Conservation (phyloP, 30 jellyfish, hydroid and myxozoan genomes). For the Hydractinia echinata region DNA sequence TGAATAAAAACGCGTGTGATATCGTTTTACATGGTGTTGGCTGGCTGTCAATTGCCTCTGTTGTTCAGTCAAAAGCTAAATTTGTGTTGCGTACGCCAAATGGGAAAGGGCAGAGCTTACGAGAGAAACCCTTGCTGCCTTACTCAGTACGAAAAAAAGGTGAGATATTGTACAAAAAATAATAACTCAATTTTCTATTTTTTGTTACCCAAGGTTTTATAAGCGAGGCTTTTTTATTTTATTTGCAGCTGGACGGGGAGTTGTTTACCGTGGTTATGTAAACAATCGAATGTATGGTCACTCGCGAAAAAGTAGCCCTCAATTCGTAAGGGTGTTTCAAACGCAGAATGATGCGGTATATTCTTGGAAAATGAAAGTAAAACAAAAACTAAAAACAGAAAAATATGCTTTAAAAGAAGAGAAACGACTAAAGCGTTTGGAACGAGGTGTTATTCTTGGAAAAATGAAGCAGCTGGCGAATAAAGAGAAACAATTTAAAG, state of each 20-base stretch:
- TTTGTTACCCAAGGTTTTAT: constrained; percentile 14
- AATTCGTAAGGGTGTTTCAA: constrained; percentile 49
- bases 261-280: constrained; percentile 47
- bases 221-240: neutral
- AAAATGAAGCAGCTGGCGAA: constrained; percentile 44
- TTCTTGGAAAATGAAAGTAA: constrained; percentile 55
- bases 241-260: constrained; percentile 65
- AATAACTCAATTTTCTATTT: constrained; percentile 1
- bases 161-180: neutral
- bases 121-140: constrained; percentile 70
- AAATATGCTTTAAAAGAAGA: constrained; percentile 43
- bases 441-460: constrained; percentile 52
- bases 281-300: constrained; percentile 46
- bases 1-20: constrained; percentile 58
- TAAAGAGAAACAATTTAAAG: constrained; percentile 28
- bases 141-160: constrained; percentile 66
- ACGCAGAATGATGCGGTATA: constrained; percentile 53
- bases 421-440: constrained; percentile 47
- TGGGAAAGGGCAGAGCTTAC: constrained; percentile 68
- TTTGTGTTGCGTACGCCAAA: constrained; percentile 70
- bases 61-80: constrained; percentile 32
- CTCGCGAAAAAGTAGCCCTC: constrained; percentile 69
- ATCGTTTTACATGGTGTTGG: constrained; percentile 80
- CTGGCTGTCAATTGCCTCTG: constrained; percentile 85
- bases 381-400: constrained; percentile 46